phyloP scores from a whole-genome alignment of 37 sponge, comb jelly and placozoan species.

The Oopsacas minuta region DNA sequence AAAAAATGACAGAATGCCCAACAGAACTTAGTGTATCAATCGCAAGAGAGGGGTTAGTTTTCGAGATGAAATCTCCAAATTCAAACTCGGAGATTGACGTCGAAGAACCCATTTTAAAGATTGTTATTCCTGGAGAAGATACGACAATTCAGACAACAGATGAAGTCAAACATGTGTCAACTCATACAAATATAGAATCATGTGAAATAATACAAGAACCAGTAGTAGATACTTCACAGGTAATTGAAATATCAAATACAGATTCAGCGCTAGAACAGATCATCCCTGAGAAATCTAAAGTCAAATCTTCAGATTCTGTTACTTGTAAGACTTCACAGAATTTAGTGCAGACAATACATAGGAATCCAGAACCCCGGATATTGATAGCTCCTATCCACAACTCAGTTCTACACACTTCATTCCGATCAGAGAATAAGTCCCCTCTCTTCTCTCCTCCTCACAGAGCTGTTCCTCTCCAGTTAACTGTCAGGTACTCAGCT shows the following conservation, averaged over 20 bases:
- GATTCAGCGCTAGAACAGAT: not conserved
- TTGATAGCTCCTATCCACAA: conserved; percentile 13
- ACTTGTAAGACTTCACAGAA: too few relatives aligned
- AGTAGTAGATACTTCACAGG: not conserved
- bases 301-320: not conserved
- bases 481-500: not conserved
- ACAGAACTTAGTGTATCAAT: not conserved
- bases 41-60: not conserved
- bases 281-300: not conserved
- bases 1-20: not conserved
- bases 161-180: not conserved
- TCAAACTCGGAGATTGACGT: not conserved
- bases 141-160: not conserved
- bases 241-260: not conserved
- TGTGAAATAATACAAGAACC: not conserved
- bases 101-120: not conserved
- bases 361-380: not conserved
- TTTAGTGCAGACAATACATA: not conserved
- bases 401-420: not conserved
- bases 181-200: not conserved
- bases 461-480: conserved; percentile 42
- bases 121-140: not conserved
- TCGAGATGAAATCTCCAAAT: not conserved
- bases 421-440: not conserved
- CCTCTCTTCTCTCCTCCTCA: conserved; percentile 23